A percentile compares a stretch with the other conserved stretches of the same genome.
These are phyloP conservation scores for Papilio machaon DNA, from an alignment of 1,140 invertebrate genomes.

Conservation along the genomic window DNA sequence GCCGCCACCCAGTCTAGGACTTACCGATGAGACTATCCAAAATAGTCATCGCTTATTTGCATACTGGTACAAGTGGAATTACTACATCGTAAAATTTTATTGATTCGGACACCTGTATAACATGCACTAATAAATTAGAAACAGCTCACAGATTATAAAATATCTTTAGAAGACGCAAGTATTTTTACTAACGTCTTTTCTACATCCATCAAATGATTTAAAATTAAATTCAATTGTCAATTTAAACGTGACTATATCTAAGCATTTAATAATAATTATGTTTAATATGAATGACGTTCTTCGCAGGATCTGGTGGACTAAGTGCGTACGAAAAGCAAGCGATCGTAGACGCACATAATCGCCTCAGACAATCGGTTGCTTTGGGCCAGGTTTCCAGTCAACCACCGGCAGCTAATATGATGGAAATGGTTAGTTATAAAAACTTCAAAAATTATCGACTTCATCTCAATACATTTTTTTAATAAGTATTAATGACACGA, in stretches of 20 bases:
- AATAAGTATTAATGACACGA: no score
- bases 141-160: slow-evolving; percentile 63
- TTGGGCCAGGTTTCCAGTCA: slow-evolving; percentile 89
- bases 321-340: slow-evolving; percentile 87
- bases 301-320: slow-evolving; percentile 85
- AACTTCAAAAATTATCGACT: not conserved
- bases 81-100: slow-evolving; percentile 75
- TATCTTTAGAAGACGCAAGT: slow-evolving; percentile 31
- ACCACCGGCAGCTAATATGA: slow-evolving; percentile 90
- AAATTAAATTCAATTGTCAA: not conserved
- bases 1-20: slow-evolving; percentile 77
- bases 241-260: not conserved
- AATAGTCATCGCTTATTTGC: slow-evolving; percentile 58
- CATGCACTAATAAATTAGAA: slow-evolving; percentile 69
- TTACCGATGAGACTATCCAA: slow-evolving; percentile 57
- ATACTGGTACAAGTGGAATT: slow-evolving; percentile 67
- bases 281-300: slow-evolving; percentile 37
- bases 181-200: slow-evolving; percentile 44
- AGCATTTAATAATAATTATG: not conserved
- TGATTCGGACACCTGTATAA: slow-evolving; percentile 69
- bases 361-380: slow-evolving; percentile 89
- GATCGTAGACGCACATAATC: slow-evolving; percentile 91
- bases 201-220: not conserved
- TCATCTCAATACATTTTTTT: no score
- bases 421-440: slow-evolving; percentile 87